These are phyloP conservation scores for Helicoverpa zea DNA, from an alignment of 1,140 invertebrate genomes.

Conservation along the genomic window DNA sequence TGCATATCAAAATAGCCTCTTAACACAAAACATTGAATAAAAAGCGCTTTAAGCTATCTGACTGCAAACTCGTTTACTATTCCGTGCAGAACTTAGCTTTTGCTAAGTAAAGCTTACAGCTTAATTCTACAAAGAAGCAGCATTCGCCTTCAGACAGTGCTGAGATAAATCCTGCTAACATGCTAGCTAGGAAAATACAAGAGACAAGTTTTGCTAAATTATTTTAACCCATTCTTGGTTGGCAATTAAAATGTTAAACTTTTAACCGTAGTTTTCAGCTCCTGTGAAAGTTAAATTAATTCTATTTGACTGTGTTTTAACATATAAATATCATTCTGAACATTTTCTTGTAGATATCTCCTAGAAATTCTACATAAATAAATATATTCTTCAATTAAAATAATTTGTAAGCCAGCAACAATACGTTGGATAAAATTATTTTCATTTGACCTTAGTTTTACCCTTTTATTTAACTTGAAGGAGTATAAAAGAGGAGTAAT, in stretches of 20 bases:
- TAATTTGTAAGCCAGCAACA: too few species aligned
- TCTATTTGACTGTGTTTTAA: too few species aligned
- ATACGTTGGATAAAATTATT: too few species aligned
- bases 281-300: neutral
- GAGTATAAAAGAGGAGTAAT: too few species aligned
- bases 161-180: slow-evolving; percentile 20
- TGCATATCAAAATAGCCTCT: neutral
- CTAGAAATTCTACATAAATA: too few species aligned
- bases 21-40: slow-evolving; percentile 1
- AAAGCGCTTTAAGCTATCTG: slow-evolving; percentile 24
- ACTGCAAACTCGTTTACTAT: slow-evolving; percentile 30
- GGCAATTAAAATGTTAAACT: neutral
- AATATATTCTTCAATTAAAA: too few species aligned
- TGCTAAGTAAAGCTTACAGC: slow-evolving; percentile 41
- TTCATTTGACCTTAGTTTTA: too few species aligned
- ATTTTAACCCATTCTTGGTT: neutral
- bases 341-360: too few species aligned
- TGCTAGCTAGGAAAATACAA: neutral
- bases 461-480: too few species aligned
- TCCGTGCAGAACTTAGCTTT: slow-evolving; percentile 12
- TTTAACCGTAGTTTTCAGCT: neutral
- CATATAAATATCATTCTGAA: too few species aligned
- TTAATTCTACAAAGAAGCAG: slow-evolving; percentile 40
- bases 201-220: neutral
- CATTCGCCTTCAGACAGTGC: neutral